These are phyloP conservation scores for Ceratoteleas bidentatus DNA, from an alignment of 1,140 invertebrate species.

Conservation along the genomic window DNA sequence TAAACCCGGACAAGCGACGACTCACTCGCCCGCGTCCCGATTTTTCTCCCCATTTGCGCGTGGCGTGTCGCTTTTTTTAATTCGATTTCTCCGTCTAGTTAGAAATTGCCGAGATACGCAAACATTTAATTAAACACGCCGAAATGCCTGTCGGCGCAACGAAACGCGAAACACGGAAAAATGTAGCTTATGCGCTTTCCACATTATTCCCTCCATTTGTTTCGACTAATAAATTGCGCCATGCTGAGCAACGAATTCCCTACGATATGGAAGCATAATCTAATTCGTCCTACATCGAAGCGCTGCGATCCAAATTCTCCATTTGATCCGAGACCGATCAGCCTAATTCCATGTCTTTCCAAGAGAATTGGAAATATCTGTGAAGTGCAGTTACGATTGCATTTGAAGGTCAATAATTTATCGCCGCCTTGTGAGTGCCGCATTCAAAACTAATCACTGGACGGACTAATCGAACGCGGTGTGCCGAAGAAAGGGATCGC, in stretches of 20 bases:
- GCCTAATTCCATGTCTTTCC: not conserved
- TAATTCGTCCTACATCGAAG: not conserved
- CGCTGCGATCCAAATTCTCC: not conserved
- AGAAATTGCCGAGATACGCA: no score
- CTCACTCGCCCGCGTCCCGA: no score
- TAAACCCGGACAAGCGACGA: no score
- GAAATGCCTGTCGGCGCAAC: no score
- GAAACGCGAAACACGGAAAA: not conserved
- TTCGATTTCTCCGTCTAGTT: no score
- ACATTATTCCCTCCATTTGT: not conserved
- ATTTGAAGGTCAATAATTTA: conserved; percentile 1
- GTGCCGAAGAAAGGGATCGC: no score
- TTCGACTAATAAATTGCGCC: not conserved
- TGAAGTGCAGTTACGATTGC: conserved; percentile 1
- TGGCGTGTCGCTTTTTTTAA: no score
- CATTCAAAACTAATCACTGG: not conserved
- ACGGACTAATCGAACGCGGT: not conserved
- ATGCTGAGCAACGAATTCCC: not conserved
- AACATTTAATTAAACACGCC: no score
- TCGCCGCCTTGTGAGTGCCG: not conserved
- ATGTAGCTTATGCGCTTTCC: not conserved
- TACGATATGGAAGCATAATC: not conserved
- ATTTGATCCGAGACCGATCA: not conserved
- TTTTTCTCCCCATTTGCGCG: no score
- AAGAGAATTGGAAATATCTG: not conserved